Percentiles rank a stretch among this genome's conserved stretches.
Evolutionary conservation across 2,113 vertebrate species (phyloP).

Genomic region (Ptyas mucosa): DNA sequence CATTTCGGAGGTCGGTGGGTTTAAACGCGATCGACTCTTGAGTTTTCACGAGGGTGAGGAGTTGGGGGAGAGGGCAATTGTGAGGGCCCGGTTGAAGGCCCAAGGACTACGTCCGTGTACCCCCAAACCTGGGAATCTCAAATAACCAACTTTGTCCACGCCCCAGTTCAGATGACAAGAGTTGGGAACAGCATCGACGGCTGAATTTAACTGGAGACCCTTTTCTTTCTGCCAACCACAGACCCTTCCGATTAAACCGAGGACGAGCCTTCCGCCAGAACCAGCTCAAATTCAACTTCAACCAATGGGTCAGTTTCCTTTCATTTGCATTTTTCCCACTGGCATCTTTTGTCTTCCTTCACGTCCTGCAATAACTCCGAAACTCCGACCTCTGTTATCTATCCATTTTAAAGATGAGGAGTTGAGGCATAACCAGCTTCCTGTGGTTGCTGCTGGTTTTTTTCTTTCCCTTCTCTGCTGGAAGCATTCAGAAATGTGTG

Average conservation of each 20-base stretch:
- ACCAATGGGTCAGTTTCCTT: conserved; percentile 58
- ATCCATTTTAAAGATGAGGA: background rate
- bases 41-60: background rate
- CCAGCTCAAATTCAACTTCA: conserved; percentile 44
- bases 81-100: background rate
- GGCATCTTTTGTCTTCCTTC: background rate
- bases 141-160: background rate
- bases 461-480: background rate
- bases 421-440: background rate
- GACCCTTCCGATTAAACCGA: conserved; percentile 46
- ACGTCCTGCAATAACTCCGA: background rate
- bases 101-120: background rate
- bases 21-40: too few relatives aligned
- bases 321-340: background rate
- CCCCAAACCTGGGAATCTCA: background rate
- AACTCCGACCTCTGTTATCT: background rate
- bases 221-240: conserved; percentile 13
- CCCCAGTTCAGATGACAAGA: background rate
- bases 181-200: background rate
- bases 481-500: background rate
- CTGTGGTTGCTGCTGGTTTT: background rate
- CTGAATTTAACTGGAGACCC: background rate
- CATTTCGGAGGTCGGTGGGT: accelerated
- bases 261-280: conserved; percentile 51
- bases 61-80: background rate